Evolutionary conservation across 2,113 vertebrate genomes (phyloP), one percentile per base, ranked within the genome.

Genomic region (Nesogale talazaci): DNA sequence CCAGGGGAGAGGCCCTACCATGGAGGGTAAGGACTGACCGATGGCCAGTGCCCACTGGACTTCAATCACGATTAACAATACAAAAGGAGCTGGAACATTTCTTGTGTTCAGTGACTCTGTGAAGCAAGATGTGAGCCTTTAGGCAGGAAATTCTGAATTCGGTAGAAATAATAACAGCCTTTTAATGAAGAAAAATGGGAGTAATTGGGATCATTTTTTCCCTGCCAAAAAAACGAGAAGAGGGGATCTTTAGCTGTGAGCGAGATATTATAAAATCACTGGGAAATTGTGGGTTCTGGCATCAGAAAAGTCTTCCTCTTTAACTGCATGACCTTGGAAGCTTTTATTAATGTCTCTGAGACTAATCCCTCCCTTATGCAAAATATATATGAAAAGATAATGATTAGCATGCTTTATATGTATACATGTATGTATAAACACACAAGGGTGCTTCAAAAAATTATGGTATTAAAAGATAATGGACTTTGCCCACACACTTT

Each of bases 41-140:
- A 88, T 40, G 25, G n/a, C 23, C 0, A 6, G 1, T 65, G 88
- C 23, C 69, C 27, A 22, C 20, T 56, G n/a, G 42, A 34, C n/a
- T 90, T 79, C 25, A 25, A 16, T 92, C 80, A 86, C 36, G 72
- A 87, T 84, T 93, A 89, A 57, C 40, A 7, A 65, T 52, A 80
- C 20, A 78, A 14, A 84, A 77, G 81, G 69, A 85, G 15, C 81
- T 82, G 20, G 56, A 69, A 86, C 46, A 3, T 70, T 14, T 81
- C 6, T 75, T 90, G 61, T 84, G 61, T 74, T 70, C 57, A 52
- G 16, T 29, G 46, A 90, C 36, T 93, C 59, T 38, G 38, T 34
- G 89, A n/a, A 83, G 70, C 46, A 74, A 91, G 78, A 81, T 88
- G 90, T 93, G 83, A 91, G 69, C 70, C 42, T 69, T 12, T 87